Conservation (phyloP, 2,888 invertebrate species). For the Leptothorax acervorum region DNA sequence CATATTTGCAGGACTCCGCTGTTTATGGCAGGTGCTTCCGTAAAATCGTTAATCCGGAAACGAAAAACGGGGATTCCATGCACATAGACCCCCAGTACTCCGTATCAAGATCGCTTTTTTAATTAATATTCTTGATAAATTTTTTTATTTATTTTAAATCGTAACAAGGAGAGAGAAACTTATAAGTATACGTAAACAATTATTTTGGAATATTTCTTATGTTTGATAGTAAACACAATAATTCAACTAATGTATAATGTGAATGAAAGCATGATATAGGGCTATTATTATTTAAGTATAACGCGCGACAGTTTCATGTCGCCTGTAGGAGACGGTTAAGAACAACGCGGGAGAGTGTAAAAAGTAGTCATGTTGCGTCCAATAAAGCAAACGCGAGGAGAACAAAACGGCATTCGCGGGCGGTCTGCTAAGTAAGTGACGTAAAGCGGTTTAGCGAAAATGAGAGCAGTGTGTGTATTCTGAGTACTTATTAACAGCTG, state of each 20-base stretch:
- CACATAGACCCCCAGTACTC: neutral
- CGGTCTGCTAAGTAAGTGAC: conserved; percentile 49
- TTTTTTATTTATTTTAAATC: neutral
- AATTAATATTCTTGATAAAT: neutral
- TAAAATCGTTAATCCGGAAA: conserved; percentile 9
- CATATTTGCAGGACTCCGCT: neutral
- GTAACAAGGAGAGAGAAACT: neutral
- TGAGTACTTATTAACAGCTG: conserved; percentile 73
- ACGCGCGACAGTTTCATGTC: conserved; percentile 10
- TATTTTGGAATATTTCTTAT: neutral
- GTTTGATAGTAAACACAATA: neutral
- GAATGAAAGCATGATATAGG: neutral
- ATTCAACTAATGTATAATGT: neutral
- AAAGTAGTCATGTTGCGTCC: conserved; percentile 65
- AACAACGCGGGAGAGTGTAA: conserved; percentile 64
- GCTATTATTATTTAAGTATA: neutral
- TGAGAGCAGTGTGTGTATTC: conserved; percentile 63
- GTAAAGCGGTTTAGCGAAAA: conserved; percentile 68
- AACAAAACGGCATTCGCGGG: conserved; percentile 62
- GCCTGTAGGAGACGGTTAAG: conserved; percentile 26
- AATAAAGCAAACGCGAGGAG: conserved; percentile 66
- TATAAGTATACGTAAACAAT: neutral
- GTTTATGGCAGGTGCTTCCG: neutral
- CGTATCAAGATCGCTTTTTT: neutral
- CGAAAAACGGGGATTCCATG: neutral